phyloP scores from a whole-genome alignment of 2,888 invertebrate genomes.

The Pheosia gnoma region DNA sequence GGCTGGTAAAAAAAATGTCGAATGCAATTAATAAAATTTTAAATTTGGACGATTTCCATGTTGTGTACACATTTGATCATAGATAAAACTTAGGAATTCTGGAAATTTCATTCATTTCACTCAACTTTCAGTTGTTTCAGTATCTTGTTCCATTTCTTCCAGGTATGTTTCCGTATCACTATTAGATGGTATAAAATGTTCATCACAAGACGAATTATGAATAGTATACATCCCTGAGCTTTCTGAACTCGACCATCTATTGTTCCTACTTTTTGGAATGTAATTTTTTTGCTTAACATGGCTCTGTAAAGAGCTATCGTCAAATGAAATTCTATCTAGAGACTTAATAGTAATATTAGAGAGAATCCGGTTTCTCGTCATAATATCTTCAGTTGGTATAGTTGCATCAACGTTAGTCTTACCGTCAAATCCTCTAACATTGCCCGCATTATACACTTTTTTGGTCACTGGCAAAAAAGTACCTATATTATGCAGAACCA shows the following conservation, averaged over 20 bases:
- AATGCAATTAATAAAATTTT: too few species aligned
- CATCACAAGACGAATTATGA: constrained; percentile 20
- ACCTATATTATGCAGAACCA: too few species aligned
- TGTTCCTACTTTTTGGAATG: constrained; percentile 9
- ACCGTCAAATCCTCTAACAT: constrained; percentile 9
- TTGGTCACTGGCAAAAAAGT: too few species aligned
- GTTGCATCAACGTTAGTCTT: constrained; percentile 10
- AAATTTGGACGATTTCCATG: too few species aligned
- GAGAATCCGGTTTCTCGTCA: constrained; percentile 12
- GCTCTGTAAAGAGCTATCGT: constrained; percentile 9
- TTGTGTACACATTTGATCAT: too few species aligned
- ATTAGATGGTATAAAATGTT: constrained; percentile 16
- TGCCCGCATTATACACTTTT: too few species aligned
- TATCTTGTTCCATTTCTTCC: constrained; percentile 16
- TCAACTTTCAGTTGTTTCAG: too few species aligned
- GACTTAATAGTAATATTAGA: constrained; percentile 13
- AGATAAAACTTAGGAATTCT: too few species aligned
- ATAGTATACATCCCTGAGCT: constrained; percentile 18
- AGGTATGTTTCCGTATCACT: constrained; percentile 21
- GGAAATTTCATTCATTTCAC: too few species aligned
- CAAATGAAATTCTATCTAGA: constrained; percentile 7
- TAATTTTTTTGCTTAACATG: constrained; percentile 7
- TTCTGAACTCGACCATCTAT: constrained; percentile 14
- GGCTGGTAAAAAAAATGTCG: too few species aligned
- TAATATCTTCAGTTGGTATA: constrained; percentile 9